phyloP scores from a whole-genome alignment of 2,113 vertebrate genomes.

The Vulpes ferrilata region DNA sequence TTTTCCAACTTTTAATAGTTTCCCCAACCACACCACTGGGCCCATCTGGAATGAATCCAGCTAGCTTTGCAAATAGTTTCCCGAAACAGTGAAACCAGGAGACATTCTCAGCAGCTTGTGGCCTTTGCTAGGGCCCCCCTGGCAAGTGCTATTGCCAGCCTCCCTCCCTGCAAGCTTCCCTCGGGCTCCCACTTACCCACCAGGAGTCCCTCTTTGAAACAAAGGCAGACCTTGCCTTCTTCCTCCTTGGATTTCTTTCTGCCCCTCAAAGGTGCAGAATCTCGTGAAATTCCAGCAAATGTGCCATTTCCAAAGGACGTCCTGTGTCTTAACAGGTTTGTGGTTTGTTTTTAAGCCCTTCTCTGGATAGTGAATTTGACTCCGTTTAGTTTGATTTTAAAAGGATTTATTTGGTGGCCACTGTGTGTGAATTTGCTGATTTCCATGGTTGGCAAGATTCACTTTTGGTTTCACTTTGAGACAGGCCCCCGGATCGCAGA shows the following conservation, averaged over 20 bases:
- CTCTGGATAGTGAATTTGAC: neutral
- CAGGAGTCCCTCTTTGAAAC: neutral
- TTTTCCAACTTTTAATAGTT: neutral
- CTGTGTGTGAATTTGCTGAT: neutral
- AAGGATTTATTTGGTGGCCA: neutral
- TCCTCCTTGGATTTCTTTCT: neutral
- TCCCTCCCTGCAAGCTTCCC: neutral
- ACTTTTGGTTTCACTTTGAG: neutral
- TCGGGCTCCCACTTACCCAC: neutral
- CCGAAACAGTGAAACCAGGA: neutral
- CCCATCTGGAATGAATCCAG: neutral
- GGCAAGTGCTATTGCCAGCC: rapidly evolving
- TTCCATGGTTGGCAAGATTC: neutral
- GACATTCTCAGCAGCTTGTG: neutral
- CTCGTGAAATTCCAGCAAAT: neutral
- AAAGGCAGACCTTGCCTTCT: neutral
- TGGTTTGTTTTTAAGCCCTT: neutral
- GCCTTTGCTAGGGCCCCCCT: neutral
- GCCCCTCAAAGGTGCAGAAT: neutral
- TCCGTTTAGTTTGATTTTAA: neutral
- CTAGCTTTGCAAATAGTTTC: neutral
- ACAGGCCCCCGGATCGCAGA: neutral
- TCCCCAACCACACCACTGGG: neutral
- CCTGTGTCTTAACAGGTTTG: neutral
- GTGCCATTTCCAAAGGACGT: neutral